A percentile compares a stretch with the other conserved stretches of the same genome.
These are phyloP conservation scores for Chelmon rostratus DNA, from an alignment of 2,797 vertebrate genomes.

Conservation along the genomic window DNA sequence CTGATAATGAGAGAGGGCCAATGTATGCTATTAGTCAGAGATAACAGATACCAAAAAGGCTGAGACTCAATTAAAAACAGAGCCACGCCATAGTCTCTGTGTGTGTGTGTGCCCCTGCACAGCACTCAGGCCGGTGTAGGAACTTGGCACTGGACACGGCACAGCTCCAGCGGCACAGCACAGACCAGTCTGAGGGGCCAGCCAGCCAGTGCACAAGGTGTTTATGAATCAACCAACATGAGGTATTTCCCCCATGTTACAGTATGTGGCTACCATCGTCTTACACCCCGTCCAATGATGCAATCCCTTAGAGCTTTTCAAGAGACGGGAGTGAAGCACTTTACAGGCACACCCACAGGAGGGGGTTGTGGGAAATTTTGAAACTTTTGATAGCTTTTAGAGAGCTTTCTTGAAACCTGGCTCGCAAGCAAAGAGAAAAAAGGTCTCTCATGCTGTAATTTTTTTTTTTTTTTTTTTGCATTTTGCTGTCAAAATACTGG, in stretches of 20 bases:
- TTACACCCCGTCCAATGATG: slow-evolving; percentile 77
- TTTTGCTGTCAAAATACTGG: slow-evolving; percentile 53
- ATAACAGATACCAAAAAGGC: slow-evolving; percentile 80
- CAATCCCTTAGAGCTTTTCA: slow-evolving; percentile 76
- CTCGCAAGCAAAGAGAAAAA: slow-evolving; percentile 46
- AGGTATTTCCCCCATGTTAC: slow-evolving; percentile 82
- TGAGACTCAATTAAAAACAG: slow-evolving; percentile 84
- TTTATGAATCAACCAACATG: slow-evolving; percentile 81
- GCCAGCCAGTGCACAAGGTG: slow-evolving; percentile 63
- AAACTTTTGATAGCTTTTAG: slow-evolving; percentile 79
- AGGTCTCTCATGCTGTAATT: slow-evolving; percentile 40
- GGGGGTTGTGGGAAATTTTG: slow-evolving; percentile 75
- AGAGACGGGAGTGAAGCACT: slow-evolving; percentile 74
- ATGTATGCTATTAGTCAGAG: slow-evolving; percentile 80
- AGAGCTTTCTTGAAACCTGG: slow-evolving; percentile 63
- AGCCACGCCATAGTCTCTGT: slow-evolving; percentile 66
- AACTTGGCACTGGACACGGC: slow-evolving; percentile 47
- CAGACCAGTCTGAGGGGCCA: slow-evolving; percentile 48
- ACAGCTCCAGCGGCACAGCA: slow-evolving; percentile 42
- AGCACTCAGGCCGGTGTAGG: slow-evolving; percentile 30
- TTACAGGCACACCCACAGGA: slow-evolving; percentile 81
- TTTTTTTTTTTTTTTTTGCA: slow-evolving; percentile 15
- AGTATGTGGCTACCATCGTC: slow-evolving; percentile 75
- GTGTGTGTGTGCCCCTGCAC: slow-evolving; percentile 33
- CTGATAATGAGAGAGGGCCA: slow-evolving; percentile 82